These are phyloP conservation scores for Esox masquinongy DNA, from an alignment of 2,797 vertebrate species.

Conservation along the genomic window DNA sequence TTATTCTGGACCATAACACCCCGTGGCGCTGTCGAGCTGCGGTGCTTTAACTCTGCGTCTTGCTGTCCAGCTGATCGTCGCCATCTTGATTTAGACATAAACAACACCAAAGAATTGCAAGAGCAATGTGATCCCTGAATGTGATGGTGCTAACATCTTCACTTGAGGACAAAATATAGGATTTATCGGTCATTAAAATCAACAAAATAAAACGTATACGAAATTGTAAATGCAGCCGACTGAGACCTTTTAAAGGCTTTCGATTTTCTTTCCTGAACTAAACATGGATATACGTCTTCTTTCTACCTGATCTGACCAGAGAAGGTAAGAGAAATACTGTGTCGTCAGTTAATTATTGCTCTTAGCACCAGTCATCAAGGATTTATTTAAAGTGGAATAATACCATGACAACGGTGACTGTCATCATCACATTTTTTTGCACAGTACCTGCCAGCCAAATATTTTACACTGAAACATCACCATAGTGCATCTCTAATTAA, in stretches of 20 bases:
- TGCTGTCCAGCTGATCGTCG: constrained; percentile 47
- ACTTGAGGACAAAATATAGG: constrained; percentile 2
- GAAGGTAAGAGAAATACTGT: constrained; percentile 11
- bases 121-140: constrained; percentile 1
- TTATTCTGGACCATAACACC: not conserved
- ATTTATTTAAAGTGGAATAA: constrained; percentile 37
- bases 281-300: not conserved
- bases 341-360: not conserved
- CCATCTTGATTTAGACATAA: constrained; percentile 60
- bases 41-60: constrained; percentile 14
- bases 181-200: not conserved
- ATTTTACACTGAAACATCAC: not conserved
- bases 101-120: constrained; percentile 34
- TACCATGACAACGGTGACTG: constrained; percentile 69
- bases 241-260: not conserved
- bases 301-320: constrained; percentile 9
- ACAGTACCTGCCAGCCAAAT: not conserved
- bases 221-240: not conserved
- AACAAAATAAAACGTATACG: not conserved
- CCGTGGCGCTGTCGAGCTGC: constrained; percentile 14
- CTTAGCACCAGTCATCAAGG: constrained; percentile 4
- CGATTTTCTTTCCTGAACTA: not conserved
- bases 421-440: constrained; percentile 15
- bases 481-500: not conserved
- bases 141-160: constrained; percentile 1